These are phyloP conservation scores for Dromaius novaehollandiae DNA, from an alignment of 2,113 vertebrate genomes.

Conservation along the genomic window DNA sequence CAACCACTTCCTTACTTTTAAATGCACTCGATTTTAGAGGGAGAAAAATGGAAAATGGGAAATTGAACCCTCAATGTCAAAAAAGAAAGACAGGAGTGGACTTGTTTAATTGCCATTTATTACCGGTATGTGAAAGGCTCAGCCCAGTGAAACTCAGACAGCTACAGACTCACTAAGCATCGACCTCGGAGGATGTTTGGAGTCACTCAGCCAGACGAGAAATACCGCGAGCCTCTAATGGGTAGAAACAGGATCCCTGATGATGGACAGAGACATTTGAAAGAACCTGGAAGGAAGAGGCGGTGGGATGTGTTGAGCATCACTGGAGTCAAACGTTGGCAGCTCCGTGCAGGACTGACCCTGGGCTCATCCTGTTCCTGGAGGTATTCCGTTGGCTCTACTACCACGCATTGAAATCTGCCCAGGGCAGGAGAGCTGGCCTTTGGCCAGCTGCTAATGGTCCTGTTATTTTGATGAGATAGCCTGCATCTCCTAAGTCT, in stretches of 20 bases:
- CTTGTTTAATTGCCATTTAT: not conserved
- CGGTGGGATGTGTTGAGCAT: not conserved
- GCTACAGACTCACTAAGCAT: not conserved
- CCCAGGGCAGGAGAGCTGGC: not conserved
- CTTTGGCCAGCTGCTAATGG: too few relatives aligned
- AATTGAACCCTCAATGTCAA: not conserved
- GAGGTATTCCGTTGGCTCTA: not conserved
- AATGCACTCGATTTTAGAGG: not conserved
- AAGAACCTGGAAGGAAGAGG: not conserved
- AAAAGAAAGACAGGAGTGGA: not conserved
- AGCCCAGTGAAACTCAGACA: not conserved
- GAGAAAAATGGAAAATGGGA: not conserved
- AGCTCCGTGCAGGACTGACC: too few relatives aligned
- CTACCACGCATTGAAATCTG: not conserved
- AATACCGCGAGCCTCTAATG: accelerated
- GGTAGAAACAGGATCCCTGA: not conserved
- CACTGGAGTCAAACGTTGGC: accelerated
- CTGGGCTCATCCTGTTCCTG: not conserved
- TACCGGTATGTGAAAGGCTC: not conserved
- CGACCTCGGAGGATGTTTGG: too few relatives aligned
- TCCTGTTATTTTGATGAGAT: too few relatives aligned
- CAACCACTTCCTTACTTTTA: not conserved
- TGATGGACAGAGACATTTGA: not conserved
- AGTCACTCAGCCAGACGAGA: not conserved
- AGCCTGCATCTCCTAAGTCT: too few relatives aligned